Evolutionary conservation across 2,113 vertebrate species (phyloP), one percentile per base, ranked within the genome.

Genomic region (Daubentonia madagascariensis): DNA sequence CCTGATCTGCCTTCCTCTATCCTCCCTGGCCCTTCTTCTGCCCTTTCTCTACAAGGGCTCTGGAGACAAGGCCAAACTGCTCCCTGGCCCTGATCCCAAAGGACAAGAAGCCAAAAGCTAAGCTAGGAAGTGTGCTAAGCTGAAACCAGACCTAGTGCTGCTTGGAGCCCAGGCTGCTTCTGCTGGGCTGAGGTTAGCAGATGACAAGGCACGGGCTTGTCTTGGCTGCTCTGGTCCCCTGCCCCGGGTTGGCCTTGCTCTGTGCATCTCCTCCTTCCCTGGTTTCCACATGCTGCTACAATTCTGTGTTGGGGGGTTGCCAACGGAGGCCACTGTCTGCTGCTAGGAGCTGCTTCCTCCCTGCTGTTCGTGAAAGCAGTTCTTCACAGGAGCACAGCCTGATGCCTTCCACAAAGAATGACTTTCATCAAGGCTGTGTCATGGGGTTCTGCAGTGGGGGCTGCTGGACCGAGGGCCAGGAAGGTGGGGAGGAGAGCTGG

Each of bases 361-460:
- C 96, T 95, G 96, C 95, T 96, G 95, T 91, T 96, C 72, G 30
- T 96, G 84, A 95, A 88, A 95, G 92, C 48, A 23, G 57, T 81
- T 89, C 88, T 92, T 96, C 85, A 28, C 17, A 23, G 94, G 81
- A 80, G 92, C 50, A n/a, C 1, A 0, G 75, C 83, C 48, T 93
- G 85, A 70, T 45, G 86, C 73, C 52, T 92, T 97, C 89, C 79
- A 93, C 40, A 70, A 91, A 97, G 94, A 96, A 81, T 91, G 94
- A 57, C 95, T 94, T 91, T 96, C 92, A 94, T 83, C 48, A 78
- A 72, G 30, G 13, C 87, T 86, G 73, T 85, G 78, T 52, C 67
- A 8, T 37, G 37, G 86, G 50, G 70, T 54, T 85, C 28, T 37
- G 10, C 13, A 22, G 48, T 7, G 35, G 90, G 73, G 76, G 85